phyloP scores from a whole-genome alignment of 1,140 invertebrate species.

The Brachionus manjavacas region DNA sequence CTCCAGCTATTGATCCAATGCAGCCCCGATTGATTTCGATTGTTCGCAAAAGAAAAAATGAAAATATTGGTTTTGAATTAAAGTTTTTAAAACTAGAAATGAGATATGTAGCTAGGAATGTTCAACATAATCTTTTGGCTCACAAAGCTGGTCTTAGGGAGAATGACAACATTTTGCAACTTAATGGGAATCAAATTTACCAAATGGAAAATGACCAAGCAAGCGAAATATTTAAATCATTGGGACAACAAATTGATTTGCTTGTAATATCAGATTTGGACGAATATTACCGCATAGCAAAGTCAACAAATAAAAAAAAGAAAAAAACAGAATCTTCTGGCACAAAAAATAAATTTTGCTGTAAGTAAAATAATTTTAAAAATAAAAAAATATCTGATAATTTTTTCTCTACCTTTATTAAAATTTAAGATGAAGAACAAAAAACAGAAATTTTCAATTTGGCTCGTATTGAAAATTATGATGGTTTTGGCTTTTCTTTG shows the following conservation, averaged over 20 bases:
- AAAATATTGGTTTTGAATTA: conserved; percentile 17
- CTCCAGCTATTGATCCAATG: background rate
- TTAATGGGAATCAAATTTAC: background rate
- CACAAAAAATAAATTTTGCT: background rate
- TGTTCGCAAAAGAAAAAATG: background rate
- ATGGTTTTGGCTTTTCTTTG: background rate
- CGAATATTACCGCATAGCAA: background rate
- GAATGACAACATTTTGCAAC: background rate
- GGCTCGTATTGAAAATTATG: background rate
- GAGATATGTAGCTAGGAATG: conserved; percentile 10
- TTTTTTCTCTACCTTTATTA: no score
- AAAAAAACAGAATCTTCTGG: background rate
- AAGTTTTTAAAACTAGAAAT: background rate
- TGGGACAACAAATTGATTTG: background rate
- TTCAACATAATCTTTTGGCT: background rate
- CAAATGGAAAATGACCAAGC: background rate
- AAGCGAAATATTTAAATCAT: background rate
- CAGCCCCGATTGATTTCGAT: background rate
- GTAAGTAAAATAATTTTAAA: background rate
- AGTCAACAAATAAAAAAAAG: background rate
- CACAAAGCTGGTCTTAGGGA: conserved; percentile 9
- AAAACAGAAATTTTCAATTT: background rate
- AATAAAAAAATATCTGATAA: no score
- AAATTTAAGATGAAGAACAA: background rate
- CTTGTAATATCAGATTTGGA: background rate